Conservation (phyloP, 2,888 invertebrate species). For the Creontiades dilutus region DNA sequence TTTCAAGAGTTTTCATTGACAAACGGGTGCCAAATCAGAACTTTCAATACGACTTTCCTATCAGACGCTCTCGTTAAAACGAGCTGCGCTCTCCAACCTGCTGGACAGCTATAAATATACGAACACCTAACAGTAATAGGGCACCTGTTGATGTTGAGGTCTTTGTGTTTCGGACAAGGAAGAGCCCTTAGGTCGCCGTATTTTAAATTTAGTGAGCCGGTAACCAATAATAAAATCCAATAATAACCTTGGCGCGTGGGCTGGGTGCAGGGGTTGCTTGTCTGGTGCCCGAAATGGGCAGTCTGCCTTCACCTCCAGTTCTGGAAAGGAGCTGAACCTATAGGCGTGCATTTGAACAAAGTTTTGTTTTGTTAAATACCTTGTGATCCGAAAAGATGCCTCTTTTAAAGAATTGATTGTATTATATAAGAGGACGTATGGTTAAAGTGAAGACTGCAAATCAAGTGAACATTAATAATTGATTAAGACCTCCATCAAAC, state of each 20-base stretch:
- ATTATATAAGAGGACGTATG: too few relatives aligned
- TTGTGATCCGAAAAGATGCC: too few relatives aligned
- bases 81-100: too few relatives aligned
- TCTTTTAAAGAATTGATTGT: too few relatives aligned
- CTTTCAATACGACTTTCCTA: too few relatives aligned
- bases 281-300: constrained; percentile 17
- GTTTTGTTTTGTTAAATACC: too few relatives aligned
- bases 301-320: constrained; percentile 56
- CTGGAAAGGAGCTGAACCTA: constrained; percentile 30
- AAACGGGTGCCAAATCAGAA: too few relatives aligned
- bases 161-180: constrained; percentile 46
- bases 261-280: background rate
- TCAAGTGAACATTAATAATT: too few relatives aligned
- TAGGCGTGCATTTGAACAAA: background rate
- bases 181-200: background rate
- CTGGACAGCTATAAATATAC: background rate
- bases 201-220: constrained; percentile 64
- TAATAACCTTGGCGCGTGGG: constrained; percentile 64
- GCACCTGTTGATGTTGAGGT: constrained; percentile 46
- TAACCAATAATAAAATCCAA: constrained; percentile 44
- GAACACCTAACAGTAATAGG: constrained; percentile 31
- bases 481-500: too few relatives aligned
- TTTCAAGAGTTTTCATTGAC: too few relatives aligned
- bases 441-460: too few relatives aligned
- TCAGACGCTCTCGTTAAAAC: too few relatives aligned